A percentile compares a stretch with the other conserved stretches of the same genome.
phyloP scores from a whole-genome alignment of 2,113 vertebrate species.

The Alosa alosa region DNA sequence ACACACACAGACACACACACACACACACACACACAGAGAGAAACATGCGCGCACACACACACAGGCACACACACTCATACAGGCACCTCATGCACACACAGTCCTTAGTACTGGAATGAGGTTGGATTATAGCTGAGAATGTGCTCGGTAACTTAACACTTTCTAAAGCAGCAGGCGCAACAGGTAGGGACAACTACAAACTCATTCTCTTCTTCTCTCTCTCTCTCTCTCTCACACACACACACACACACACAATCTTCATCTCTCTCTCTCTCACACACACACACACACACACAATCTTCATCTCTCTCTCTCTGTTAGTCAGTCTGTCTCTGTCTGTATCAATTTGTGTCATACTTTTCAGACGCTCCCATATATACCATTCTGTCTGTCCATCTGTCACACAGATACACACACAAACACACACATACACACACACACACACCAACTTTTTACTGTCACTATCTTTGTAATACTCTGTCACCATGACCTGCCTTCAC shows the following conservation, averaged over 20 bases:
- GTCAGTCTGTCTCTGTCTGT: too few species aligned
- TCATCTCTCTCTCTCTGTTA: not conserved
- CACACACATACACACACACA: too few species aligned
- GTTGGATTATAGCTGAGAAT: slow-evolving; percentile 1
- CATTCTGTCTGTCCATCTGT: too few species aligned
- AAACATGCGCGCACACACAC: not conserved
- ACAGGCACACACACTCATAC: not conserved
- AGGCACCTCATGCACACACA: not conserved
- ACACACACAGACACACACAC: slow-evolving; percentile 6
- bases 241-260: too few species aligned
- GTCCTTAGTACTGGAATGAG: not conserved
- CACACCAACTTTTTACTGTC: too few species aligned
- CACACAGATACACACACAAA: too few species aligned
- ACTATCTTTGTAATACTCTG: too few species aligned
- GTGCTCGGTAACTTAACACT: slow-evolving; percentile 10
- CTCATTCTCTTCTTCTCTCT: not conserved
- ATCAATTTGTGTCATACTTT: too few species aligned
- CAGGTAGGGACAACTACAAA: not conserved
- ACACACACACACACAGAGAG: not conserved
- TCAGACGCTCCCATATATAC: too few species aligned
- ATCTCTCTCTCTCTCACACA: too few species aligned
- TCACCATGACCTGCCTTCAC: too few species aligned
- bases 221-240: not conserved
- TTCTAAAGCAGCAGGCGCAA: not conserved
- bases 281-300: not conserved